Evolutionary conservation across 2,888 invertebrate species (phyloP).

Genomic region (Bursaphelenchus okinawaensis): DNA sequence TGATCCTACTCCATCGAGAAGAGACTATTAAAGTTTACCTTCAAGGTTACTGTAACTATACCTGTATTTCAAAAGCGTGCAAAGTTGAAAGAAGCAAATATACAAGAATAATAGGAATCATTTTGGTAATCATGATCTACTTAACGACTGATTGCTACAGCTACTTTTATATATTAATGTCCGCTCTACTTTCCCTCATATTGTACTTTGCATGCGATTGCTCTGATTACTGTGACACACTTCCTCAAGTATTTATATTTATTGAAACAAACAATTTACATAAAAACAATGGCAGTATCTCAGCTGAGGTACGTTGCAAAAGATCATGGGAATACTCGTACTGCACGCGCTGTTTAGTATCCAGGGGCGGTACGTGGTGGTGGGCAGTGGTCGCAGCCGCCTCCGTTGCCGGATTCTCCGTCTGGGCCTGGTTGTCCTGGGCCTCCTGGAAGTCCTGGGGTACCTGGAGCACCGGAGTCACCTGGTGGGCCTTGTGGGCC

Average conservation of each 20-base stretch:
- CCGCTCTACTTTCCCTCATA: too few species aligned
- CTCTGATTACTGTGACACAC: not conserved
- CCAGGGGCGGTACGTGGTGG: not conserved
- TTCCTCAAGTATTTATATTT: not conserved
- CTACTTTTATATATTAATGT: too few species aligned
- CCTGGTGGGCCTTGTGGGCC: constrained; percentile 16
- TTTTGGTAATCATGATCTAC: too few species aligned
- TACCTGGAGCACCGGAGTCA: constrained; percentile 15
- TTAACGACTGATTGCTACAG: too few species aligned
- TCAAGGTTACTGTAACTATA: not conserved
- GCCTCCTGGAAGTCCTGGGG: constrained; percentile 30
- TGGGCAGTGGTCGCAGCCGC: constrained; percentile 17
- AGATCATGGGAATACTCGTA: not conserved
- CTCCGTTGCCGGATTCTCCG: constrained; percentile 19
- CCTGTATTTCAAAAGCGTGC: not conserved
- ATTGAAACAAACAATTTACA: not conserved
- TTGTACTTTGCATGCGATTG: too few species aligned
- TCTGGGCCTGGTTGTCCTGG: constrained; percentile 8
- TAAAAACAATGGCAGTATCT: too few species aligned
- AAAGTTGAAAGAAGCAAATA: too few species aligned
- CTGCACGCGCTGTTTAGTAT: not conserved
- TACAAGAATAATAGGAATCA: too few species aligned
- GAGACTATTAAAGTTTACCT: not conserved
- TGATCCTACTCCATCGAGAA: not conserved
- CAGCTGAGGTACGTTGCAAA: not conserved